Percentiles rank a stretch among this genome's conserved stretches.
phyloP scores from a whole-genome alignment of 2,888 invertebrate species.

The Teleogryllus oceanicus region DNA sequence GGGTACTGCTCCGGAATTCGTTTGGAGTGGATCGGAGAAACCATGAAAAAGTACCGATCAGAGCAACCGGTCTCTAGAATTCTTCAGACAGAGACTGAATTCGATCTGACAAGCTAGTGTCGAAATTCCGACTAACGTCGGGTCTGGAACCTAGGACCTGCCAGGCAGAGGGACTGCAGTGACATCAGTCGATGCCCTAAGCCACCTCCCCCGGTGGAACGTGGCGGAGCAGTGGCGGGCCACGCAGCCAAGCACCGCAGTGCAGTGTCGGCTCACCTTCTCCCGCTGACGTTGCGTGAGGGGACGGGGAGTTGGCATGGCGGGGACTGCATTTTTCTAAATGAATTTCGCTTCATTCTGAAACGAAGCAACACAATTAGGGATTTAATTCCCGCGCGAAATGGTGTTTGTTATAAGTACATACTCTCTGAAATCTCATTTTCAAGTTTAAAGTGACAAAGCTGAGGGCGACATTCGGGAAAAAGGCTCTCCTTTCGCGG shows the following conservation, averaged over 20 bases:
- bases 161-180: no score
- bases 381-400: slow-evolving; percentile 18
- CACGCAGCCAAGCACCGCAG: neutral
- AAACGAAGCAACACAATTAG: slow-evolving; percentile 9
- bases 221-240: neutral
- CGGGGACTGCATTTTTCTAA: neutral
- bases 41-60: no score
- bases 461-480: slow-evolving; percentile 7
- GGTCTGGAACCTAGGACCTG: no score
- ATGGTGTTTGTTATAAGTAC: slow-evolving; percentile 18
- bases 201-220: no score
- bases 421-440: slow-evolving; percentile 18
- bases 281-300: neutral
- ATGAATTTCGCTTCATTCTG: slow-evolving; percentile 1
- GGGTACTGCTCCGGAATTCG: no score
- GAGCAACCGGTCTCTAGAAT: no score
- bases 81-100: no score
- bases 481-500: neutral
- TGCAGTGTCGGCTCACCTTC: neutral
- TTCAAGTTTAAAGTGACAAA: slow-evolving; percentile 18
- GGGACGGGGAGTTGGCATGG: neutral
- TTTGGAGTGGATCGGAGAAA: no score
- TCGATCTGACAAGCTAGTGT: no score
- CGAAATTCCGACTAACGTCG: no score
- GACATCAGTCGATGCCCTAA: no score